These are phyloP conservation scores for Rhynchomys soricoides DNA, from an alignment of 2,113 vertebrate species.

Conservation along the genomic window DNA sequence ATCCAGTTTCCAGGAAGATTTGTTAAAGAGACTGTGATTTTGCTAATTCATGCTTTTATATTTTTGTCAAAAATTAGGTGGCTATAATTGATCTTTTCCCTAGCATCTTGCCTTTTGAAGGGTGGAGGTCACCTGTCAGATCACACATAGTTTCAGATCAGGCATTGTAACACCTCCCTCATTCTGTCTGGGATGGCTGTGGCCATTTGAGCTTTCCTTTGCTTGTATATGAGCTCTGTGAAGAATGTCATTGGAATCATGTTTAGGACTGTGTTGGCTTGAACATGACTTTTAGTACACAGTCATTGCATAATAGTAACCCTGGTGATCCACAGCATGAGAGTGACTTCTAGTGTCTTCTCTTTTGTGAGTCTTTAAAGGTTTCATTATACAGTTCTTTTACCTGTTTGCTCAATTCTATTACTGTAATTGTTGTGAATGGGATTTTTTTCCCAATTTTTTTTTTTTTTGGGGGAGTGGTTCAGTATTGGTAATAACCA, in stretches of 20 bases:
- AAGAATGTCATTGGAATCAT: not conserved
- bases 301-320: not conserved
- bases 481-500: not conserved
- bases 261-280: not conserved
- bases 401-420: not conserved
- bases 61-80: not conserved
- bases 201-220: not conserved
- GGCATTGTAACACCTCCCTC: not conserved
- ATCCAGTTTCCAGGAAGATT: not conserved
- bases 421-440: not conserved
- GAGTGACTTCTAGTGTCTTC: not conserved
- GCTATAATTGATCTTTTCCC: not conserved
- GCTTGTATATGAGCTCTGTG: not conserved
- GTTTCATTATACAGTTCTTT: not conserved
- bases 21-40: not conserved
- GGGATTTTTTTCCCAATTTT: not conserved
- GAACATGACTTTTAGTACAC: too few relatives aligned
- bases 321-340: not conserved
- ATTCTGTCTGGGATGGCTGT: not conserved
- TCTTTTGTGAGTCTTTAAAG: not conserved
- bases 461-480: not conserved
- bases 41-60: not conserved
- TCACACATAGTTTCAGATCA: not conserved
- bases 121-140: not conserved
- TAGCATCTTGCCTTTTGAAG: not conserved